Base-by-base conservation (phyloP, 2,888 invertebrate genomes). In the Agonopterix arenella region DNA sequence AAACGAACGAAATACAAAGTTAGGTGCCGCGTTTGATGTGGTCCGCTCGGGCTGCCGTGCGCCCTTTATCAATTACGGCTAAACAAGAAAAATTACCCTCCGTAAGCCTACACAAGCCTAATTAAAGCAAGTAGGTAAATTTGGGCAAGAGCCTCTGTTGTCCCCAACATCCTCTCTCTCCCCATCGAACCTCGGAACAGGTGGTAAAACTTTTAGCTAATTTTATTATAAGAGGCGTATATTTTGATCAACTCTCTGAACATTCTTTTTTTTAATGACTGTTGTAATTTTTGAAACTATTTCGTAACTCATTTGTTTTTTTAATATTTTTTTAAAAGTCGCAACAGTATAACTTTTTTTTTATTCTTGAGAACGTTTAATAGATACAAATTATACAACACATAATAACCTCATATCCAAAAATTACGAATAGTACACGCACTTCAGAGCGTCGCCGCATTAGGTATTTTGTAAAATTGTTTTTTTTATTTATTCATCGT, bases 111-210 rank as follows among this genome's bases (percentile, higher is more conserved):
- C 84, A 79, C 78, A 68, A 71, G 76, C 70, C 82, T 84, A 88
- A 88, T 86, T 88, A 86, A 84, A 80, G 77, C 78, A 79, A 84
- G 84, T 84, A 84, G 77, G 82, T 84, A 80, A 79, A 83, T 84
- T 83, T 76, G 59, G 69, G 73, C 60, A 70, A 74, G 70, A 72
- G 70, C 66, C 67, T 60, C 58, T 64, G 60, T 51, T 60, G 60
- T 28, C 28, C 28, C 28, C 28, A 28, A 28, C 28, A 28, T 28
- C 28, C 28, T 28, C 28, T 28, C 66, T 71, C 75, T 76, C 73
- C 68, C 68, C 56, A 58, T 63, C 66, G 62, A 63, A 68, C 69
- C 70, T 60, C 70, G 63, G 69, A 78, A 73, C 81, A 83, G 81
- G 81, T 81, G 80, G 79, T 76, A 76, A 75, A 83, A 81, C 76